phyloP scores from a whole-genome alignment of 2,797 vertebrate genomes.

The Petrocephalus schoutedeni region DNA sequence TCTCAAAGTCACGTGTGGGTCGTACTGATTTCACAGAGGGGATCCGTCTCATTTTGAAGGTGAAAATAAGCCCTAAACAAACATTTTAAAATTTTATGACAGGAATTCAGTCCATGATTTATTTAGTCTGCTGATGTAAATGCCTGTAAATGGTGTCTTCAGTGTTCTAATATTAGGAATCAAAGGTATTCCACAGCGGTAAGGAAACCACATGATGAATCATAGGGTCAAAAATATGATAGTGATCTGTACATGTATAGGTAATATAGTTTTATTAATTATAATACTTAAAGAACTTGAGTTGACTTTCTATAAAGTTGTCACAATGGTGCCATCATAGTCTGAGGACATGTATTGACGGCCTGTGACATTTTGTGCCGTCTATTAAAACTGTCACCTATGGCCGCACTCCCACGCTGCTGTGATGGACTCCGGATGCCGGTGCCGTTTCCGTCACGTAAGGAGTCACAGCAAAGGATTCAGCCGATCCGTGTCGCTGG shows the following conservation, averaged over 20 bases:
- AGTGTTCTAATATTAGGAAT: constrained; percentile 44
- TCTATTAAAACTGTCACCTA: background rate
- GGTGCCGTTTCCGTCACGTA: background rate
- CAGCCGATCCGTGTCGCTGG: background rate
- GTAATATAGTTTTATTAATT: background rate
- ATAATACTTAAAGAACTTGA: background rate
- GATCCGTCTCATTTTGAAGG: background rate
- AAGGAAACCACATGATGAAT: background rate
- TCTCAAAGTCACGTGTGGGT: constrained; percentile 42
- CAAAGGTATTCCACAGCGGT: background rate
- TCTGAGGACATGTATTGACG: background rate
- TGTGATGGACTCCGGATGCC: background rate
- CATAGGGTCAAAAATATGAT: background rate
- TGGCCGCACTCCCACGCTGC: background rate
- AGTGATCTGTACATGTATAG: background rate
- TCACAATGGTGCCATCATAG: background rate
- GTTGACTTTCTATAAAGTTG: background rate
- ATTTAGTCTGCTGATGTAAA: constrained; percentile 57
- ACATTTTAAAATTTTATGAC: constrained; percentile 49
- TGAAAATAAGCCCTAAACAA: constrained; percentile 44
- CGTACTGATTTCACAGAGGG: constrained; percentile 29
- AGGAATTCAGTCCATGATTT: constrained; percentile 52
- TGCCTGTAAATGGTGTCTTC: constrained; percentile 51
- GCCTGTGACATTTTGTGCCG: background rate
- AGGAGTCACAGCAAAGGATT: background rate